A percentile compares a stretch with the other conserved stretches of the same genome.
Conservation (phyloP, 2,113 vertebrate genomes). For the Turnix velox region DNA sequence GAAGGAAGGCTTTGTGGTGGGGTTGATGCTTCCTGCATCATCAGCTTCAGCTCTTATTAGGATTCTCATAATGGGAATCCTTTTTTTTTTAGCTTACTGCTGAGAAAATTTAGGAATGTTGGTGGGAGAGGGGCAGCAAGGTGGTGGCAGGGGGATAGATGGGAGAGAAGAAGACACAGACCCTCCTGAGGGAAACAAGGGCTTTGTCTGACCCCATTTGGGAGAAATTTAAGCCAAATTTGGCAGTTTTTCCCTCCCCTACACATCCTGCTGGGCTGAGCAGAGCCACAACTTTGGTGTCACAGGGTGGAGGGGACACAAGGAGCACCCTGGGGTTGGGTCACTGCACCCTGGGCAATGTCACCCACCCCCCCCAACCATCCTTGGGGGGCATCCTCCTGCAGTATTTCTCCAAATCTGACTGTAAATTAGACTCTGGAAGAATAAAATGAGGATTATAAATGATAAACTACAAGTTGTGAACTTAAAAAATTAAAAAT, state of each 20-base stretch:
- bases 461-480: too few species aligned
- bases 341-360: background rate
- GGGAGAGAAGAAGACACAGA: rapidly evolving
- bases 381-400: too few species aligned
- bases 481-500: too few species aligned
- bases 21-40: rapidly evolving
- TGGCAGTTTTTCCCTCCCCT: background rate
- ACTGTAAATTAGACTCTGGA: too few species aligned
- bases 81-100: background rate
- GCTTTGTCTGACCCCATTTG: background rate
- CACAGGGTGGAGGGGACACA: rapidly evolving
- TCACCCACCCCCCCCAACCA: background rate
- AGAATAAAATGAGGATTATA: too few species aligned
- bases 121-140: background rate
- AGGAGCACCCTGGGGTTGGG: rapidly evolving
- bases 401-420: too few species aligned
- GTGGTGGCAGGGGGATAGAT: background rate
- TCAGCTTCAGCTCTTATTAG: background rate
- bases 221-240: background rate
- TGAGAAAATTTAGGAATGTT: rapidly evolving
- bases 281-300: background rate
- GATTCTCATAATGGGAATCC: background rate
- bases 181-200: rapidly evolving
- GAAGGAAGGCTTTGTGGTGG: rapidly evolving
- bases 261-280: background rate